Conservation (phyloP, 2,113 vertebrate species). For the Apodemus speciosus region DNA sequence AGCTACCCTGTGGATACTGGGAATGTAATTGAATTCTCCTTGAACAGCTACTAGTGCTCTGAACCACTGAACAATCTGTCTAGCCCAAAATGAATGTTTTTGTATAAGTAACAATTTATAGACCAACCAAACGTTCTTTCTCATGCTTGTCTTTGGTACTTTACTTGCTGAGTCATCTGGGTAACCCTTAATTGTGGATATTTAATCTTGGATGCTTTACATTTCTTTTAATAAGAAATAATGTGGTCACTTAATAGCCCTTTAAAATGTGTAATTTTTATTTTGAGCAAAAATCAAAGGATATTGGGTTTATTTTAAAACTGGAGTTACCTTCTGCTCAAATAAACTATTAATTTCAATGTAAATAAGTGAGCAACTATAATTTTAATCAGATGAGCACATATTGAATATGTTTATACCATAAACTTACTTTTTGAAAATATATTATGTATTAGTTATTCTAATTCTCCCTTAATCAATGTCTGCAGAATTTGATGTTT, state of each 20-base stretch:
- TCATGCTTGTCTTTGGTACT: not conserved
- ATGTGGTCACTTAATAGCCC: not conserved
- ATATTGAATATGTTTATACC: not conserved
- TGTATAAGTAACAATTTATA: not conserved
- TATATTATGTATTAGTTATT: not conserved
- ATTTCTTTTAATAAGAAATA: not conserved
- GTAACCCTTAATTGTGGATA: too few relatives aligned
- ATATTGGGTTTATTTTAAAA: not conserved
- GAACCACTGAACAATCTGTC: not conserved
- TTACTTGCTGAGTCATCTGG: not conserved
- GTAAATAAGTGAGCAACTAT: not conserved
- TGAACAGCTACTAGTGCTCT: not conserved
- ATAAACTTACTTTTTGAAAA: not conserved
- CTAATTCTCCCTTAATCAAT: not conserved
- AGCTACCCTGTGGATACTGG: not conserved
- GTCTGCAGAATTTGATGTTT: not conserved
- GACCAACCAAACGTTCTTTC: not conserved
- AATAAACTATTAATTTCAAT: not conserved
- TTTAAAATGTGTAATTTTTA: not conserved
- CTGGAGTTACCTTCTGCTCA: not conserved
- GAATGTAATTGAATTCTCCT: rapidly evolving
- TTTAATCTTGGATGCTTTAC: not conserved
- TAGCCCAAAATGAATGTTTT: not conserved
- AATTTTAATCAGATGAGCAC: not conserved
- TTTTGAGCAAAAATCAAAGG: not conserved